Percentiles rank a stretch among this genome's conserved stretches.
Conservation (phyloP, 2,797 vertebrate species). For the Poecilia picta region DNA sequence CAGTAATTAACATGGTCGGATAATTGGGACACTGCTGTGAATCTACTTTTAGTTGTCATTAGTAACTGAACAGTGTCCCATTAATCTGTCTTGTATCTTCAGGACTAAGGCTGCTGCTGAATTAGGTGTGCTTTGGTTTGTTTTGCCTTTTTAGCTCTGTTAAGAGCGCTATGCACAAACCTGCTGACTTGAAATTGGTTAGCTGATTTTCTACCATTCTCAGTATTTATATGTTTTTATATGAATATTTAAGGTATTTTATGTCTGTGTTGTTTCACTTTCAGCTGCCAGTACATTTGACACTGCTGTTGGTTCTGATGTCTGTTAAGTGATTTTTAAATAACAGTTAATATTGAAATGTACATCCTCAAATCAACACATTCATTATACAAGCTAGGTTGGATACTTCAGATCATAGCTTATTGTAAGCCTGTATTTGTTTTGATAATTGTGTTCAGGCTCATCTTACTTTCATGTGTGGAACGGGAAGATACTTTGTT, state of each 20-base stretch:
- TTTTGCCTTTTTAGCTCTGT: neutral
- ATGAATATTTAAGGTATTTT: neutral
- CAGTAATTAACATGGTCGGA: neutral
- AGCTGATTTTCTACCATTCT: neutral
- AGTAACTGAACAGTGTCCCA: neutral
- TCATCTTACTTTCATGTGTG: neutral
- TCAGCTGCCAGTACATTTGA: neutral
- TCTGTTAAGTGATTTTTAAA: neutral
- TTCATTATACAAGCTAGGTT: neutral
- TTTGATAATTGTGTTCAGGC: neutral
- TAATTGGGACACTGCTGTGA: neutral
- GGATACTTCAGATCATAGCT: neutral
- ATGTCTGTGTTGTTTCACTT: neutral
- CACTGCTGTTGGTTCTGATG: neutral
- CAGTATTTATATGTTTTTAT: neutral
- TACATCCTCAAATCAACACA: neutral
- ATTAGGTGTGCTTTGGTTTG: neutral
- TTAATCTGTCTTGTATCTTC: neutral
- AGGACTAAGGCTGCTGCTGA: neutral
- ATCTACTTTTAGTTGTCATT: slow-evolving; percentile 2
- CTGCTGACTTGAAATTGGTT: neutral
- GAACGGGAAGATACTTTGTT: neutral
- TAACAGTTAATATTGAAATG: neutral
- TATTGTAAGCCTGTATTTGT: neutral
- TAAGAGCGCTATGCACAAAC: neutral